Conservation (phyloP, 2,797 vertebrate genomes). For the Notoglanidium macrostoma region DNA sequence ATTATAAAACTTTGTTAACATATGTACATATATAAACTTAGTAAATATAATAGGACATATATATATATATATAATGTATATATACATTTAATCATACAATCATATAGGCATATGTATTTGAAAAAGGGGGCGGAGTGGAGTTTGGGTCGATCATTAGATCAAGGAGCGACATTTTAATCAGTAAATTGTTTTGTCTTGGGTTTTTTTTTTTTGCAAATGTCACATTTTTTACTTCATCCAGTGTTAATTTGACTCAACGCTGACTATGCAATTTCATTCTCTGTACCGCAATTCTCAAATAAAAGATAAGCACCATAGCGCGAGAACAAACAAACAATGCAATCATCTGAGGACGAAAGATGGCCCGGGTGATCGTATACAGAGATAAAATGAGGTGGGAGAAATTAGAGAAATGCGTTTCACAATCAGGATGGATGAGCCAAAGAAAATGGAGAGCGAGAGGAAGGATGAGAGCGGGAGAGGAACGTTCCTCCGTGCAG, state of each 20-base stretch:
- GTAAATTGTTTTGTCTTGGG: neutral
- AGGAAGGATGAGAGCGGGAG: conserved; percentile 6
- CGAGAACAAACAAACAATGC: conserved; percentile 26
- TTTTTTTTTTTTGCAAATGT: neutral
- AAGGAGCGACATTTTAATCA: neutral
- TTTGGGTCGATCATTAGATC: neutral
- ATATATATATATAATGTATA: no score
- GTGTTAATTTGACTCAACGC: neutral
- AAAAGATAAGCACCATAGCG: conserved; percentile 13
- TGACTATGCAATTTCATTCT: neutral
- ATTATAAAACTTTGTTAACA: no score
- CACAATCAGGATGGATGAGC: conserved; percentile 49
- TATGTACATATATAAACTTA: no score
- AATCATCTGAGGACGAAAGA: conserved; percentile 24
- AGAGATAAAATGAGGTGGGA: conserved; percentile 22
- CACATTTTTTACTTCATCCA: neutral
- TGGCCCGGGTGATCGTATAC: neutral
- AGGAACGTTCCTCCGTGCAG: conserved; percentile 50
- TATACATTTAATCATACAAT: neutral
- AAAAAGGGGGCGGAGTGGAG: neutral
- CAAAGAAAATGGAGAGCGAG: conserved; percentile 28
- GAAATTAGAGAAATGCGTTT: conserved; percentile 33
- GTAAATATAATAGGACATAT: no score
- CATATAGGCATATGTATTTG: neutral
- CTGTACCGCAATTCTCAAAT: neutral